These are phyloP conservation scores for Danio kyathit DNA, from an alignment of 2,797 vertebrate genomes.

Conservation along the genomic window DNA sequence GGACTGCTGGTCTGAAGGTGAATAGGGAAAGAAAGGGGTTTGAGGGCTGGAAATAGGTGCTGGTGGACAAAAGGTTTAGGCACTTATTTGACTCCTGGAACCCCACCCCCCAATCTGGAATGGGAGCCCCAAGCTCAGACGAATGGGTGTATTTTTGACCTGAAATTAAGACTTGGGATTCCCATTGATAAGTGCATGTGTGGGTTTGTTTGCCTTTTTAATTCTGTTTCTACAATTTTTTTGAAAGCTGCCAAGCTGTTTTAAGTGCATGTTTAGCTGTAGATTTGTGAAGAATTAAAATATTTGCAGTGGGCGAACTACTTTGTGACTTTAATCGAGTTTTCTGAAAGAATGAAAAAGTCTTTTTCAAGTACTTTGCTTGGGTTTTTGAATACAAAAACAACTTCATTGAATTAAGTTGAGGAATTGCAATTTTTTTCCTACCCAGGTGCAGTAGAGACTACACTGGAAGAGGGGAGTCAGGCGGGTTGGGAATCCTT, in stretches of 20 bases:
- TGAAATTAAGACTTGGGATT: conserved; percentile 69
- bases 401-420: conserved; percentile 53
- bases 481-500: conserved; percentile 55
- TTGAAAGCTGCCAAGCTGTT: conserved; percentile 51
- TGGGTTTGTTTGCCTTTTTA: conserved; percentile 55
- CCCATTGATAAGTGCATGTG: conserved; percentile 68
- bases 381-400: conserved; percentile 53
- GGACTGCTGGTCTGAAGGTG: conserved; percentile 70
- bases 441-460: conserved; percentile 56
- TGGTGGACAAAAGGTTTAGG: conserved; percentile 67
- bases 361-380: conserved; percentile 43
- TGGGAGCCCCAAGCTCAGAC: conserved; percentile 71
- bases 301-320: conserved; percentile 54
- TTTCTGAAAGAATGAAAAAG: conserved; percentile 48
- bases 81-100: conserved; percentile 71
- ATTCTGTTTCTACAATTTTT: conserved; percentile 53
- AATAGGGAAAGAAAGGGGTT: conserved; percentile 70
- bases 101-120: conserved; percentile 68
- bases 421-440: conserved; percentile 18
- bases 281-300: conserved; percentile 49
- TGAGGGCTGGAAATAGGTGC: conserved; percentile 67
- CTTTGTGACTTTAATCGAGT: conserved; percentile 57
- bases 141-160: conserved; percentile 72
- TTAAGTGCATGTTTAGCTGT: conserved; percentile 52
- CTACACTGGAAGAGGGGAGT: conserved; percentile 50